These are phyloP conservation scores for Condylostylus longicornis DNA, from an alignment of 1,140 invertebrate genomes.

Conservation along the genomic window DNA sequence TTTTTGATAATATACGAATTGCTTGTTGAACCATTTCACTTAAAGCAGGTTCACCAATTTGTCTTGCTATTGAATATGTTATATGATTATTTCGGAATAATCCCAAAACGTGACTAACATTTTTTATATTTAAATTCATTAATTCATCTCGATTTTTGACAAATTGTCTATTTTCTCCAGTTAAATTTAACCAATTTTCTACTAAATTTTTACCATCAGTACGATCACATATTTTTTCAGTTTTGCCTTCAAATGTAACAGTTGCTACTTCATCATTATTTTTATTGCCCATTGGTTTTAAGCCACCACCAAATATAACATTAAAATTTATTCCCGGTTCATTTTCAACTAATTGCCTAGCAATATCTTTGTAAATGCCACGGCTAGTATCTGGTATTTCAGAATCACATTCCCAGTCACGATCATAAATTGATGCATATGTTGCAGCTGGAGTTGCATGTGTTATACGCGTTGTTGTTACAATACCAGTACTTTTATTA, in stretches of 20 bases:
- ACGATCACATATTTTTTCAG: constrained; percentile 28
- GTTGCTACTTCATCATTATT: constrained; percentile 14
- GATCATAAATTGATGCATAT: constrained; percentile 50
- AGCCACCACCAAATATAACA: constrained; percentile 37
- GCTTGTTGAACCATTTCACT: constrained; percentile 71
- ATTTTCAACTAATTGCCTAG: constrained; percentile 44
- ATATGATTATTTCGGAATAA: constrained; percentile 52
- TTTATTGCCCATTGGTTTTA: constrained; percentile 20
- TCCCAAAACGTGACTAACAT: constrained; percentile 39
- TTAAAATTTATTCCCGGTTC: constrained; percentile 57
- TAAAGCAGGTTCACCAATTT: constrained; percentile 42
- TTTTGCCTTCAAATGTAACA: constrained; percentile 18
- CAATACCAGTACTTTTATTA: constrained; percentile 48
- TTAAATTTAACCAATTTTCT: constrained; percentile 37
- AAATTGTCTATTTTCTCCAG: constrained; percentile 27
- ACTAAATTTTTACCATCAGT: constrained; percentile 42
- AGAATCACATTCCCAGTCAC: constrained; percentile 54
- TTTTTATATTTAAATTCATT: constrained; percentile 35
- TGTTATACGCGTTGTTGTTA: constrained; percentile 60
- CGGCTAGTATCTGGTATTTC: constrained; percentile 30
- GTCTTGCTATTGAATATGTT: constrained; percentile 43
- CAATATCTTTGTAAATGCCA: constrained; percentile 38
- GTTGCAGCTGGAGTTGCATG: constrained; percentile 64
- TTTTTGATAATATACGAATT: constrained; percentile 57
- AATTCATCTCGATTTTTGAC: constrained; percentile 38